Conservation (phyloP, 2,888 invertebrate species). For the Aleiodes leptofemur region DNA sequence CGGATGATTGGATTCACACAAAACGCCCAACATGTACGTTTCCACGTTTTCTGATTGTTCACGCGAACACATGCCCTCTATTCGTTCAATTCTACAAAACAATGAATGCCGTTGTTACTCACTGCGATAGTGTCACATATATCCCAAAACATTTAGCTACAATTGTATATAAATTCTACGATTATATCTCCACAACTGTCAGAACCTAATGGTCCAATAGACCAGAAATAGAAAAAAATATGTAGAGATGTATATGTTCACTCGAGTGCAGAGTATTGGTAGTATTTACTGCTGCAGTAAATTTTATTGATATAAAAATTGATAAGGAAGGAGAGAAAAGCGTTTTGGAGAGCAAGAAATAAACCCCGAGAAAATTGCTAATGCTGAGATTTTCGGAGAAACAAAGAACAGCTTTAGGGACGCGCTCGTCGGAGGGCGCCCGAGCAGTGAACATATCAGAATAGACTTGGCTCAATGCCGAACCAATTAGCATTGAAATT, state of each 20-base stretch:
- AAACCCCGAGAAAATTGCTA: too few species aligned
- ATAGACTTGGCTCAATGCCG: constrained; percentile 10
- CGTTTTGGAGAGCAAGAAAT: too few species aligned
- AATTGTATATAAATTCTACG: constrained; percentile 42
- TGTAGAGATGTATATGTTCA: too few species aligned
- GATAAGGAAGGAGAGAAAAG: too few species aligned
- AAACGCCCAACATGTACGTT: constrained; percentile 13
- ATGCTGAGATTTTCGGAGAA: too few species aligned
- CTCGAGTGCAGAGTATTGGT: neutral
- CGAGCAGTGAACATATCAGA: neutral
- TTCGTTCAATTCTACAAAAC: constrained; percentile 23
- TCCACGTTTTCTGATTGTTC: constrained; percentile 21
- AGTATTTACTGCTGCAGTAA: too few species aligned
- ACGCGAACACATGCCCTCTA: neutral
- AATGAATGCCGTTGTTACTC: constrained; percentile 46
- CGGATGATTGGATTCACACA: constrained; percentile 14
- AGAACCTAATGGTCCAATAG: neutral
- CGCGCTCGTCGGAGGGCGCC: neutral
- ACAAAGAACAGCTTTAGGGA: too few species aligned
- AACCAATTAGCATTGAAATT: constrained; percentile 45
- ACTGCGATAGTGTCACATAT: constrained; percentile 37
- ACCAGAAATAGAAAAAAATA: neutral
- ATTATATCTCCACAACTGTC: constrained; percentile 44
- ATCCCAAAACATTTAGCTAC: constrained; percentile 25
- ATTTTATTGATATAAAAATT: too few species aligned